These are phyloP conservation scores for Cinclus mexicanus DNA, from an alignment of 2,113 vertebrate species.

Conservation along the genomic window DNA sequence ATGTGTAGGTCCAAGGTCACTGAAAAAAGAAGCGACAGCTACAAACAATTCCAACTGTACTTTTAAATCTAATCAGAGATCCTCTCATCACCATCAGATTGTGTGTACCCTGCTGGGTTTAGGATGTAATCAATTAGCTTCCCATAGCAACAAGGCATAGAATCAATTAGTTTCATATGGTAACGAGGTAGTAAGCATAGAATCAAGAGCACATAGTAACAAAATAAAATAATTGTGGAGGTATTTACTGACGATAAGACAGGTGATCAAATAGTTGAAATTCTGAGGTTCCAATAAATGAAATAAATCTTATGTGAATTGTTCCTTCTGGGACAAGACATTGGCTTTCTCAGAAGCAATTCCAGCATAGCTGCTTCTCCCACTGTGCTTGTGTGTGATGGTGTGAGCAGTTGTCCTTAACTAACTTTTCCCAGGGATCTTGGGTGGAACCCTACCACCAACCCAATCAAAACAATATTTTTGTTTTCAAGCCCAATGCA, in stretches of 20 bases:
- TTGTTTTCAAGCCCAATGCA: neutral
- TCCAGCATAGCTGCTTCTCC: neutral
- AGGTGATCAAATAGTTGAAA: neutral
- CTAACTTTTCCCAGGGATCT: conserved; percentile 29
- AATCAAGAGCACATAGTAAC: neutral
- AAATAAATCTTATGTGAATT: neutral
- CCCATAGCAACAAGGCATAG: neutral
- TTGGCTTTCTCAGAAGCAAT: neutral
- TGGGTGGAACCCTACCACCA: conserved; percentile 26
- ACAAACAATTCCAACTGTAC: neutral
- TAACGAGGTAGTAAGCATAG: neutral
- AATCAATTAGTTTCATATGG: neutral
- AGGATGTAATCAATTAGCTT: neutral
- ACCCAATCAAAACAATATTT: conserved; percentile 25
- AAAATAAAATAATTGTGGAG: neutral
- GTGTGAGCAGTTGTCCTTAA: neutral
- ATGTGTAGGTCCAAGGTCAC: neutral
- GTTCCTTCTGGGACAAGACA: neutral
- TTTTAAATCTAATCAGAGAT: neutral
- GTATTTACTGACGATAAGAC: neutral
- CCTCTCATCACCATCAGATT: neutral
- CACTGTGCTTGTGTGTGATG: neutral
- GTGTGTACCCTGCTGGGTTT: neutral
- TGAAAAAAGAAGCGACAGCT: neutral
- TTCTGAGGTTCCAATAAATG: neutral